Conservation (phyloP, 1,140 invertebrate genomes). For the Chionoecetes opilio region DNA sequence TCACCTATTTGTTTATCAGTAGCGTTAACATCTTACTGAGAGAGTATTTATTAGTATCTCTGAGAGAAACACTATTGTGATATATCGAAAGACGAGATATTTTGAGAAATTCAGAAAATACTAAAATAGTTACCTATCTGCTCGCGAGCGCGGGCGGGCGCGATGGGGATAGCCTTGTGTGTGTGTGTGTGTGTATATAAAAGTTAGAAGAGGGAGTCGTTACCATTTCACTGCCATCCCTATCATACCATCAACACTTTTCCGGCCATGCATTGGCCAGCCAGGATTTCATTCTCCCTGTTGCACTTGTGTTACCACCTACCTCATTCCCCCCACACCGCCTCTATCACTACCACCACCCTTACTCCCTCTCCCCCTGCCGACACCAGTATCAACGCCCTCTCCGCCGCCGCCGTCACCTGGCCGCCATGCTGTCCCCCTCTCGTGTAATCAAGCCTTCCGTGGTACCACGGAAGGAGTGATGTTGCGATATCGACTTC, state of each 20-base stretch:
- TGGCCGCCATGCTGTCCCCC: not conserved
- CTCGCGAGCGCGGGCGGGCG: too few relatives aligned
- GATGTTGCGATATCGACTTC: not conserved
- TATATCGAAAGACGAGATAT: too few relatives aligned
- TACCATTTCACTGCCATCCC: not conserved
- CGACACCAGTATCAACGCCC: not conserved
- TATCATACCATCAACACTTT: not conserved
- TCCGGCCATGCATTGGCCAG: not conserved
- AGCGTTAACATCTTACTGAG: too few relatives aligned
- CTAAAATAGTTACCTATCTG: too few relatives aligned
- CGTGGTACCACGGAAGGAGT: not conserved
- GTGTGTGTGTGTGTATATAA: not conserved
- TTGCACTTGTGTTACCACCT: not conserved
- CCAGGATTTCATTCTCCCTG: not conserved
- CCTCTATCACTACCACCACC: not conserved
- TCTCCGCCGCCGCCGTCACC: not conserved
- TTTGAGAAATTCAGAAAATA: too few relatives aligned
- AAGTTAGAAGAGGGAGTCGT: too few relatives aligned
- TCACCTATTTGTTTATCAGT: too few relatives aligned
- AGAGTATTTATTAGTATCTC: too few relatives aligned
- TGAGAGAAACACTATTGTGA: too few relatives aligned
- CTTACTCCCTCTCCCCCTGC: too few relatives aligned
- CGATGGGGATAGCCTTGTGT: too few relatives aligned
- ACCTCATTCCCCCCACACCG: not conserved
- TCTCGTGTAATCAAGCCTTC: not conserved